Evolutionary conservation across 2,113 vertebrate species (phyloP), one percentile per base, ranked within the genome.

Genomic region (Otocyon megalotis): DNA sequence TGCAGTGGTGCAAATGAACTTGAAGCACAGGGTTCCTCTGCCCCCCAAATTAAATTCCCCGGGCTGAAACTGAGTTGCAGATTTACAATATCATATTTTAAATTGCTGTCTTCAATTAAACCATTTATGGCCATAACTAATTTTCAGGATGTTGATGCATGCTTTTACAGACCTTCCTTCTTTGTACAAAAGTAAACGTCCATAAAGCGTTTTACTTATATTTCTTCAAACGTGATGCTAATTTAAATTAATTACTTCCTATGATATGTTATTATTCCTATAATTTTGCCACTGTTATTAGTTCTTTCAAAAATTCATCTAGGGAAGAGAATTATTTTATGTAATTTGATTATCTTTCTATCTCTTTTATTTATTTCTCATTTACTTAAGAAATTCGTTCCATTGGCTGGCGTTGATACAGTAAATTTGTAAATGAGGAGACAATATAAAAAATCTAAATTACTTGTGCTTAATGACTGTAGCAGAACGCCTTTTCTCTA

Each of bases 401-500:
- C 99, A 99, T 99, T 99, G 99, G 99, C 99, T 99, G 99, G 99
- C 98, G 94, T 98, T 99, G 98, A 99, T 99, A 99, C 99, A 99
- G 99, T 99, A 99, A 98, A 99, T 99, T 99, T 99, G 99, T 99
- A 99, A 99, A 99, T 99, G 99, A 99, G 98, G 98, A 99, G 98
- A 99, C 99, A 98, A 99, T 99, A 99, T 99, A 98, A 98, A 99
- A 99, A 99, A 98, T 99, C 98, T 98, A 99, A 99, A 99, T 99
- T 99, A 98, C 99, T 99, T 99, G 98, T 99, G 99, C 99, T 99
- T 99, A 99, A 99, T 99, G 99, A 99, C 99, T 99, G 99, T 99
- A 98, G 99, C 99, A 99, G 98, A 99, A 99, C 98, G 98, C 98
- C 99, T 99, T 99, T 99, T 99, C 99, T 99, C 98, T 98, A 99